Evolutionary conservation across 2,797 vertebrate species (phyloP).

Genomic region (Ambastaia sidthimunki): DNA sequence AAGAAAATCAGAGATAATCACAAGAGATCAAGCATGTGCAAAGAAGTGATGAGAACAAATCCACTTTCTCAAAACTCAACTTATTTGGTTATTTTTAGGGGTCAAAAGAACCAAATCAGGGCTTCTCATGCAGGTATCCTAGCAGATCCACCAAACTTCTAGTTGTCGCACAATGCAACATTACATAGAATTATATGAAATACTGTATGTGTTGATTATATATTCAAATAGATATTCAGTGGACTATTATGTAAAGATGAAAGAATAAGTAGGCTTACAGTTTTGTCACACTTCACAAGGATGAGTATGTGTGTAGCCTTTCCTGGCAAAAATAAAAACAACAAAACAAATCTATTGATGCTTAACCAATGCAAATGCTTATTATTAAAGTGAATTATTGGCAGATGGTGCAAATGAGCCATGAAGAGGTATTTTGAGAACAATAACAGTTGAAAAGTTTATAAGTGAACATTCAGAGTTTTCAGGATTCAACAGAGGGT

Average conservation of each 20-base stretch:
- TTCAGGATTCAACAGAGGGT: slow-evolving; percentile 26
- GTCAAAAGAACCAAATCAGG: no score
- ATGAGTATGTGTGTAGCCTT: not conserved
- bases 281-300: not conserved
- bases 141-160: not conserved
- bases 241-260: not conserved
- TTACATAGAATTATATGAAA: not conserved
- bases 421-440: slow-evolving; percentile 28
- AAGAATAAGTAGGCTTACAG: not conserved
- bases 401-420: slow-evolving; percentile 59
- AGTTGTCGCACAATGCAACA: not conserved
- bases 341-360: not conserved
- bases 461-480: slow-evolving; percentile 35
- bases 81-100: no score
- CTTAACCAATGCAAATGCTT: slow-evolving; percentile 35
- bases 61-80: no score
- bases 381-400: slow-evolving; percentile 38
- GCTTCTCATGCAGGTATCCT: no score
- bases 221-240: no score
- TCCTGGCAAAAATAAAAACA: not conserved
- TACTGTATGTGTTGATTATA: no score
- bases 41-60: no score
- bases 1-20: not conserved
- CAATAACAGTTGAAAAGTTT: slow-evolving; percentile 15
- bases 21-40: no score